Conservation (phyloP, 1,140 invertebrate species). For the Heliconius nattereri region DNA sequence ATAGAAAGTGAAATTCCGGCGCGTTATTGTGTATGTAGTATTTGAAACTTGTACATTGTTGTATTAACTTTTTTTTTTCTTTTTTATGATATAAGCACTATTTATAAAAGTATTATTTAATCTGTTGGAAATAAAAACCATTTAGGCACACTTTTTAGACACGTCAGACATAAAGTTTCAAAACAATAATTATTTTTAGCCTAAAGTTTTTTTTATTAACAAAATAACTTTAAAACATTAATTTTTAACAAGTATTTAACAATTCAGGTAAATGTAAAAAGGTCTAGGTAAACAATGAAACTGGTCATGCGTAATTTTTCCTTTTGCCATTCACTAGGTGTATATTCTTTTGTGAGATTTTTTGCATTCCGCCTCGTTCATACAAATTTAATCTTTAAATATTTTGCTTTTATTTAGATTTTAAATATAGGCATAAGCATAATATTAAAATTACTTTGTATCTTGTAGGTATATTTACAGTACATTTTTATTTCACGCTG, state of each 20-base stretch:
- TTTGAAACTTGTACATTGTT: background rate
- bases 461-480: no score
- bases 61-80: background rate
- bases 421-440: background rate
- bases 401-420: background rate
- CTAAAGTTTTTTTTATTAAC: background rate
- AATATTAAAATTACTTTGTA: no score
- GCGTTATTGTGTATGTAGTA: slow-evolving; percentile 7
- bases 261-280: slow-evolving; percentile 6
- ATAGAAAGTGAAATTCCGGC: slow-evolving; percentile 37
- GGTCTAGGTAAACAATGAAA: slow-evolving; percentile 14
- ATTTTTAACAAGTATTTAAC: background rate
- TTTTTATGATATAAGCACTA: no score
- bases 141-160: background rate
- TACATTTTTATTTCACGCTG: no score
- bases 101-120: no score
- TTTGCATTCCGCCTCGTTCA: background rate
- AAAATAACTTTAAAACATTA: background rate
- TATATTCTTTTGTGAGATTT: background rate
- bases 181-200: background rate
- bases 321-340: slow-evolving; percentile 9
- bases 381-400: background rate
- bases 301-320: slow-evolving; percentile 12
- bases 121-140: no score
- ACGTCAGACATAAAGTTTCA: background rate